Percentiles rank a stretch among this genome's conserved stretches.
Conservation (phyloP, 2,888 invertebrate species). For the Disparrhopalites patrizii region DNA sequence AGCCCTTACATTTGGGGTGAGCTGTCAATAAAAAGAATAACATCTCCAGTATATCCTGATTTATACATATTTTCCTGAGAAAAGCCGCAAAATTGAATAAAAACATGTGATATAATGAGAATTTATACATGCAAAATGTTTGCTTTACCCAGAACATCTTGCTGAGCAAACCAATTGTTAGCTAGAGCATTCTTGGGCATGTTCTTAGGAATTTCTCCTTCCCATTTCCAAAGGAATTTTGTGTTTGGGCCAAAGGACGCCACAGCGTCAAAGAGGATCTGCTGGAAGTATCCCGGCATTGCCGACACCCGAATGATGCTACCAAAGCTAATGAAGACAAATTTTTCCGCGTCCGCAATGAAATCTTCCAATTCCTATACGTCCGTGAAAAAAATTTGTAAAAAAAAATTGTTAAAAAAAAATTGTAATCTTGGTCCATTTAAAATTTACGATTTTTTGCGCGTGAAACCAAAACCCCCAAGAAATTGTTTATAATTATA, state of each 20-base stretch:
- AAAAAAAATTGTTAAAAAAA: background rate
- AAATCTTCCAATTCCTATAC: slow-evolving; percentile 2
- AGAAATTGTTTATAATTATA: no score
- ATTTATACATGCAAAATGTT: no score
- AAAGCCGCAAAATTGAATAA: no score
- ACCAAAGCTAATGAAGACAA: slow-evolving; percentile 5
- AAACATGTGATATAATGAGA: no score
- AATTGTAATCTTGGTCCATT: background rate
- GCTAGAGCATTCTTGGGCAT: slow-evolving; percentile 21
- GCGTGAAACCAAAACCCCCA: no score
- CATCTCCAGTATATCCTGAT: no score
- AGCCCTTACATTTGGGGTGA: no score
- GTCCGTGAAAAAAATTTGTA: background rate
- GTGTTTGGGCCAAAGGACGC: background rate
- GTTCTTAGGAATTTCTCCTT: slow-evolving; percentile 15
- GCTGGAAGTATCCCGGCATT: background rate
- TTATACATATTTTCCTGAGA: no score
- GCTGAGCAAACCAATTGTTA: slow-evolving; percentile 26
- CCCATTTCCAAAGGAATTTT: slow-evolving; percentile 27
- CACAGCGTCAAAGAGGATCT: background rate
- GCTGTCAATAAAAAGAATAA: no score
- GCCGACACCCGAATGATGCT: background rate
- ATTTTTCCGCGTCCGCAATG: background rate
- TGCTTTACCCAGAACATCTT: slow-evolving; percentile 26
- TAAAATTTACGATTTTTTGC: background rate